phyloP scores from a whole-genome alignment of 2,888 invertebrate species.

The Himalopsyche japonica region DNA sequence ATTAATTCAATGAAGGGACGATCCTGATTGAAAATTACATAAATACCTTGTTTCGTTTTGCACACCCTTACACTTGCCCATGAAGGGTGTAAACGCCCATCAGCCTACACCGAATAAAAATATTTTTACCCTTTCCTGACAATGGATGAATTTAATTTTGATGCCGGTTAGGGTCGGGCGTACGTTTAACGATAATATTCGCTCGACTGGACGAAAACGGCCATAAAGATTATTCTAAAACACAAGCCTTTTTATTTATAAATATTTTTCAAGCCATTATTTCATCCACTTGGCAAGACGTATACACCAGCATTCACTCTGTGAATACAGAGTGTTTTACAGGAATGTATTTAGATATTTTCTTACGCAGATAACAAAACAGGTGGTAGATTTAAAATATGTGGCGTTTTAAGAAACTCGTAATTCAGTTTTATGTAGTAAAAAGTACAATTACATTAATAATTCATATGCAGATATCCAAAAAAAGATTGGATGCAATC shows the following conservation, averaged over 20 bases:
- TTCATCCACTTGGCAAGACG: neutral
- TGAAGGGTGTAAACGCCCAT: constrained; percentile 15
- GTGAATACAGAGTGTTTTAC: no score
- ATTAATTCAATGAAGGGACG: neutral
- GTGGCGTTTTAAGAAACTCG: no score
- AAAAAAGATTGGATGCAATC: no score
- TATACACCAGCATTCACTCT: neutral
- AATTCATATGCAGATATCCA: no score
- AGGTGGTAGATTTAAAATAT: no score
- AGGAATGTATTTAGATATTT: no score
- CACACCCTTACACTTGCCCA: constrained; percentile 3
- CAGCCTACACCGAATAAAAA: constrained; percentile 22
- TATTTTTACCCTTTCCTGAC: constrained; percentile 17
- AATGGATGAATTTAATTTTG: constrained; percentile 31
- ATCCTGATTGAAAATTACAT: neutral
- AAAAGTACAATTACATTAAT: no score
- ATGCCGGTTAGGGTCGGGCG: constrained; percentile 13
- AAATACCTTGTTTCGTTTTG: neutral
- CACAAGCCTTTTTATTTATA: neutral
- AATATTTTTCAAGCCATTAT: neutral
- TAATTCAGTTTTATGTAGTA: no score
- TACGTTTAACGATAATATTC: constrained; percentile 18
- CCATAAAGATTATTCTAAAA: neutral
- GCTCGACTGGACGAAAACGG: constrained; percentile 10
- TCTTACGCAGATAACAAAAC: no score